Evolutionary conservation across 1,140 invertebrate genomes (phyloP).

Genomic region (Listronotus oregonensis): DNA sequence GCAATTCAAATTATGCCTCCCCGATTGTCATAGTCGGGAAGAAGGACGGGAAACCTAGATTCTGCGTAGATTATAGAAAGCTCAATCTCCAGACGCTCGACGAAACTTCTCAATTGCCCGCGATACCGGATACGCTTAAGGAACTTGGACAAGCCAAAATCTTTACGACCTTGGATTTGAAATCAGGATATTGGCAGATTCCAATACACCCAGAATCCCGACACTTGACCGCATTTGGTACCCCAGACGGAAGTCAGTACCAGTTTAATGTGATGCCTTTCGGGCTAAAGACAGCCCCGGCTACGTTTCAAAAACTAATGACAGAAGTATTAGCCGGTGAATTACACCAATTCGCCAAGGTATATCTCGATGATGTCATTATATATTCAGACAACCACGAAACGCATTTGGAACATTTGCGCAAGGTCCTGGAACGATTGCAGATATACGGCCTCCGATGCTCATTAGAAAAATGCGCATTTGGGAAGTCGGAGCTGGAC

Average conservation of each 20-base stretch:
- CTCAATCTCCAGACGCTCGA: constrained; percentile 56
- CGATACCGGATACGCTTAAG: constrained; percentile 22
- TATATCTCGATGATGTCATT: constrained; percentile 34
- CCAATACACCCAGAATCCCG: constrained; percentile 23
- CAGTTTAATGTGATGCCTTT: constrained; percentile 47
- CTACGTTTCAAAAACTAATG: constrained; percentile 40
- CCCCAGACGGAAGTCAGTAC: constrained; percentile 30
- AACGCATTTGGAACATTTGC: constrained; percentile 6
- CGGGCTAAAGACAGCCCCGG: constrained; percentile 39
- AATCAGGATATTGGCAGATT: constrained; percentile 46
- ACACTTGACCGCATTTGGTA: constrained; percentile 46
- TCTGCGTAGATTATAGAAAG: constrained; percentile 45
- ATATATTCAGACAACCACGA: neutral
- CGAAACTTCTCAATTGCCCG: constrained; percentile 46
- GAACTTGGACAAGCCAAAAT: constrained; percentile 27
- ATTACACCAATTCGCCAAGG: constrained; percentile 23
- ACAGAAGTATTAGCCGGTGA: constrained; percentile 27
- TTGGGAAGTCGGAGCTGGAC: neutral
- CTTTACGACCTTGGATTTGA: constrained; percentile 42
- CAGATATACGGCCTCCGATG: neutral
- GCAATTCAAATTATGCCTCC: too few relatives aligned
- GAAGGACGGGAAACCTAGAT: constrained; percentile 6
- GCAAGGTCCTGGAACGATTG: constrained; percentile 16
- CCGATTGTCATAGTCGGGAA: too few relatives aligned
- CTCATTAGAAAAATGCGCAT: constrained; percentile 20